Conservation (phyloP, 2,797 vertebrate species). For the Spinus pinus region DNA sequence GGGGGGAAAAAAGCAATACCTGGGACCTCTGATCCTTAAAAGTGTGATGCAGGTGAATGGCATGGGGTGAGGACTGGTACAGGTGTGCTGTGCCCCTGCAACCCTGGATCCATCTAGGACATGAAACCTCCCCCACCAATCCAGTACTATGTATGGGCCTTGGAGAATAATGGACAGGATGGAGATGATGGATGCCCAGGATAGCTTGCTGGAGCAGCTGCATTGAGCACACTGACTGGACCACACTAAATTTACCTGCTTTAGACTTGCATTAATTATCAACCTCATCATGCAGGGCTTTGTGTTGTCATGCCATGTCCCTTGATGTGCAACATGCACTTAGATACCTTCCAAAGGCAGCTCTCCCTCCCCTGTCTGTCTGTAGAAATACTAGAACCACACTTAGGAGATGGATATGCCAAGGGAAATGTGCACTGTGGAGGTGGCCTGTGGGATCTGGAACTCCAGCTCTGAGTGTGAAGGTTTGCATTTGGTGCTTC, state of each 20-base stretch:
- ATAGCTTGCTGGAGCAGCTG: not conserved
- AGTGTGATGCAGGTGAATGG: not conserved
- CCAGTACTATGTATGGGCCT: fast-evolving
- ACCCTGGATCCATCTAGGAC: fast-evolving
- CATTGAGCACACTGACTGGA: not conserved
- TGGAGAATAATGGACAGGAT: fast-evolving
- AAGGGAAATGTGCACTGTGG: fast-evolving
- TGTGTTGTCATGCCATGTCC: slow-evolving; percentile 28
- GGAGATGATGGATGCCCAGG: fast-evolving
- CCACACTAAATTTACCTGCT: slow-evolving; percentile 46
- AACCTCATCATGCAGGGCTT: slow-evolving; percentile 19
- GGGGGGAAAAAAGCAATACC: not conserved
- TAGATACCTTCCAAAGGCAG: not conserved
- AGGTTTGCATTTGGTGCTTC: fast-evolving
- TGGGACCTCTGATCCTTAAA: fast-evolving
- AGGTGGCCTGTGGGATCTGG: fast-evolving
- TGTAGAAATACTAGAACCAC: not conserved
- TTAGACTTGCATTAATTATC: not conserved
- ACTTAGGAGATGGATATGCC: fast-evolving
- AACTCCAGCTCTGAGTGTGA: fast-evolving
- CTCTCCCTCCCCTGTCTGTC: fast-evolving
- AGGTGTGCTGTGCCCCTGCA: not conserved
- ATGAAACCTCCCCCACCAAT: fast-evolving
- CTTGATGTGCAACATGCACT: slow-evolving; percentile 12
- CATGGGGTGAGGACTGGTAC: fast-evolving